Conservation (phyloP, 2,888 invertebrate genomes). For the Trimorus sp. region DNA sequence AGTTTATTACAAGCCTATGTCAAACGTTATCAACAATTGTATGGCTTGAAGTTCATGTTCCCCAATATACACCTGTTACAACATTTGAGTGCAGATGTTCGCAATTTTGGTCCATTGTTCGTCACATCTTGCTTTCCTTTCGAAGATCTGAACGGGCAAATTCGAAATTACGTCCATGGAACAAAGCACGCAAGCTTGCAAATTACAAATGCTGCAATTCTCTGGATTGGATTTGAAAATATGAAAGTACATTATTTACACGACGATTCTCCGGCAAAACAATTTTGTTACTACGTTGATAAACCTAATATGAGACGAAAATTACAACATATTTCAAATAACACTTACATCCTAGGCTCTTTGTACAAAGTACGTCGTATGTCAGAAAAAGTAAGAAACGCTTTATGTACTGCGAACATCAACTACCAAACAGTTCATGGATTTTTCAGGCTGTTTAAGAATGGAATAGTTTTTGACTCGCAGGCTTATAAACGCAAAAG, state of each 20-base stretch:
- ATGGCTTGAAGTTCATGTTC: constrained; percentile 41
- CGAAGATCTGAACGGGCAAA: constrained; percentile 2
- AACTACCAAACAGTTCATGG: too few species aligned
- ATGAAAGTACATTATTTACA: neutral
- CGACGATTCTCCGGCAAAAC: too few species aligned
- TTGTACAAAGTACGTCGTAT: too few species aligned
- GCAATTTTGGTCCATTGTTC: neutral
- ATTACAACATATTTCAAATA: too few species aligned
- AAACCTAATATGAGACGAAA: too few species aligned
- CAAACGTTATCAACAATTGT: constrained; percentile 53
- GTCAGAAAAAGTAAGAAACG: too few species aligned
- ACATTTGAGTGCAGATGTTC: neutral
- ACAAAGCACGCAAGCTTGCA: neutral
- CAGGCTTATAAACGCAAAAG: too few species aligned
- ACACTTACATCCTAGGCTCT: too few species aligned
- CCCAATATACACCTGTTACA: constrained; percentile 7
- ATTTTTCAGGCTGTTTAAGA: too few species aligned
- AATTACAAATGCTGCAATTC: constrained; percentile 8
- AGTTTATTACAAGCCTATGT: constrained; percentile 52
- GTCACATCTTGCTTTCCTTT: constrained; percentile 2
- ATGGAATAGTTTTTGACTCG: too few species aligned
- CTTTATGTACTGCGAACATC: too few species aligned
- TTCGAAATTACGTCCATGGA: constrained; percentile 10
- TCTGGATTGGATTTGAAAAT: constrained; percentile 1
- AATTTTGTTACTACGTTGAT: too few species aligned